Evolutionary conservation across 2,797 vertebrate species (phyloP), one percentile per base, ranked within the genome.

Genomic region (Staurois parvus): DNA sequence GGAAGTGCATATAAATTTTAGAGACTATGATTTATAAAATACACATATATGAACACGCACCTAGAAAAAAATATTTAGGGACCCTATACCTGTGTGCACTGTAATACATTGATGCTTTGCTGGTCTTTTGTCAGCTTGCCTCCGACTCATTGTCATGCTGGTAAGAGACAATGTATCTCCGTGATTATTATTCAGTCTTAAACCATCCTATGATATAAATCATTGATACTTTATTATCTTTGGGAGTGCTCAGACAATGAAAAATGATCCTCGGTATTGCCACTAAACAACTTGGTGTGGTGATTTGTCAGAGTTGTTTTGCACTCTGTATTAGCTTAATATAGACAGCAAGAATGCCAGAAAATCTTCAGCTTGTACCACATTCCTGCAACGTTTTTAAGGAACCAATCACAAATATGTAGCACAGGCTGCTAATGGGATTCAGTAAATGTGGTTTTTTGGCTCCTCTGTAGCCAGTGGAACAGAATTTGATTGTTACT

Each of bases 151-250:
- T 77, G 32, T 77, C 42, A 45, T 12, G 12, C 42, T 45, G 42
- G 12, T 45, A 13, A 45, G 64, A 68, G 48, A 26, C 21, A 80
- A 34, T 70, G 24, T 24, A 80, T 70, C 29, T 34, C 15, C 17
- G 15, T 34, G 67, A 45, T 34, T 34, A 34, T 80, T 52, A 52
- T 69, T 67, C 21, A 52, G 21, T 11, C 28, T 30, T 26, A 17
- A 70, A n/a, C 28, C 28, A 24, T 37, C 12, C 29, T 42, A 32
- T 70, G 29, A 80, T 40, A 79, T 75, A 82, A 82, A 82, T 82
- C 70, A 82, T 66, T 45, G 52, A 73, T 64, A 74, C 42, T 82
- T 82, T 82, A 82, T 72, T 73, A 82, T 74, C 70, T 73, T 19
- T 74, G 52, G 34, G 26, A 40, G 15, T 19, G 26, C 12, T 45